Percentiles rank a stretch among this genome's conserved stretches.
Conservation (phyloP, 1,140 invertebrate species). For the Temnothorax curvispinosus region DNA sequence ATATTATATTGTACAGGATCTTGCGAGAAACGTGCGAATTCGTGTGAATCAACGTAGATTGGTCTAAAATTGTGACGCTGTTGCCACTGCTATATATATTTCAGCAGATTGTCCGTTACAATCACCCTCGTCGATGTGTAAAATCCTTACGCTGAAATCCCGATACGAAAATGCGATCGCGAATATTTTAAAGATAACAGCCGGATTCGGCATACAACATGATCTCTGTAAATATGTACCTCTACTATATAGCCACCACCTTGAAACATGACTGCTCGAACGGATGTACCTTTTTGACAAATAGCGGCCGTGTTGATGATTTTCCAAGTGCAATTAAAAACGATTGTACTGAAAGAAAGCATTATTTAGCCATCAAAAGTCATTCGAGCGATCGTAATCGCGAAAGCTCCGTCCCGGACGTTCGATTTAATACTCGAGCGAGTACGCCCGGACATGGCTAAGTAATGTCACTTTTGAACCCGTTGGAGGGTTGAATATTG, state of each 20-base stretch:
- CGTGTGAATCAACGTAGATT: neutral
- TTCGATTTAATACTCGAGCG: neutral
- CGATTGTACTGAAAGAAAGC: conserved; percentile 19
- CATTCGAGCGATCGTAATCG: conserved; percentile 31
- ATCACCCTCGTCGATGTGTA: conserved; percentile 27
- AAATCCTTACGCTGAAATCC: conserved; percentile 20
- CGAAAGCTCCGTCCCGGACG: neutral
- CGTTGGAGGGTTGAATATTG: neutral
- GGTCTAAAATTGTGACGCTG: neutral
- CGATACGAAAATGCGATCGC: neutral
- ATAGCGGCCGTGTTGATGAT: neutral
- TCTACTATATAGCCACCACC: conserved; percentile 11
- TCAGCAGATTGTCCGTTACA: neutral
- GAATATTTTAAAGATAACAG: conserved; percentile 2
- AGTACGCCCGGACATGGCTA: neutral
- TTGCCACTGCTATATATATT: neutral
- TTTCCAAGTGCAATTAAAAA: conserved; percentile 53
- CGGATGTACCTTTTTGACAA: conserved; percentile 25
- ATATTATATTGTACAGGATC: conserved; percentile 31
- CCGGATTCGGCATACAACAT: conserved; percentile 20
- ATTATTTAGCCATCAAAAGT: neutral
- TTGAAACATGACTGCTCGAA: conserved; percentile 16
- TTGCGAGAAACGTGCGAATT: conserved; percentile 10
- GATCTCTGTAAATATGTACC: conserved; percentile 49
- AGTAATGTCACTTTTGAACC: neutral